Percentiles rank a stretch among this genome's conserved stretches.
These are phyloP conservation scores for Cynopterus brachyotis DNA, from an alignment of 2,113 vertebrate species.

Conservation along the genomic window DNA sequence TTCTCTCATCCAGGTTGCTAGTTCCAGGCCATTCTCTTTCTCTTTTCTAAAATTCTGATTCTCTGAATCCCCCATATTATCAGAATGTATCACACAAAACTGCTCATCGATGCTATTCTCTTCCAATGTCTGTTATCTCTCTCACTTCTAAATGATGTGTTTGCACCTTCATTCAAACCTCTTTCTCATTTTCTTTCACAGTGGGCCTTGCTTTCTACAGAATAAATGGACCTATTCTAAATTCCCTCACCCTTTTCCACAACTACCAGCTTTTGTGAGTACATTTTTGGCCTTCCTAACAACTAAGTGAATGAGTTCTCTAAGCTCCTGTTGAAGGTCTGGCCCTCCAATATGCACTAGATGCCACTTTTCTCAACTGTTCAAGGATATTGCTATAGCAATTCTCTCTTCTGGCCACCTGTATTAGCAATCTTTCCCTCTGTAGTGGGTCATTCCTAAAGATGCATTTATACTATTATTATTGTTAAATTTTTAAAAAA, in stretches of 20 bases:
- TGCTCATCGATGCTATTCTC: neutral
- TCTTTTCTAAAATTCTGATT: neutral
- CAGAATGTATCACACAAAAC: rapidly evolving
- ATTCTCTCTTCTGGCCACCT: too few relatives aligned
- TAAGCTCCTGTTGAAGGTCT: neutral
- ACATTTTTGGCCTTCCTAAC: neutral
- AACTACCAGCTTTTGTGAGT: neutral
- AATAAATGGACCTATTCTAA: neutral
- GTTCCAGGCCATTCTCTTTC: neutral
- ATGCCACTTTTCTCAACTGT: neutral
- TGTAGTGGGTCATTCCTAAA: neutral
- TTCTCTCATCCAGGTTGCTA: neutral
- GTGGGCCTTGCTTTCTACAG: neutral
- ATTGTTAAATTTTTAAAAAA: neutral
- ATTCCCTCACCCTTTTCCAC: neutral
- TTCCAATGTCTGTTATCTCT: neutral
- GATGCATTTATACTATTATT: neutral
- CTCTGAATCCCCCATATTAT: neutral
- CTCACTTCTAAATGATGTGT: neutral
- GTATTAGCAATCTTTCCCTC: neutral
- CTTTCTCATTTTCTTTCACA: neutral
- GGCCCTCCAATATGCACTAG: neutral
- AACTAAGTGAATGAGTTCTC: neutral
- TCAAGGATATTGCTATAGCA: neutral
- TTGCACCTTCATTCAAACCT: neutral